phyloP scores from a whole-genome alignment of 2,888 invertebrate species.

The Allygus modestus region DNA sequence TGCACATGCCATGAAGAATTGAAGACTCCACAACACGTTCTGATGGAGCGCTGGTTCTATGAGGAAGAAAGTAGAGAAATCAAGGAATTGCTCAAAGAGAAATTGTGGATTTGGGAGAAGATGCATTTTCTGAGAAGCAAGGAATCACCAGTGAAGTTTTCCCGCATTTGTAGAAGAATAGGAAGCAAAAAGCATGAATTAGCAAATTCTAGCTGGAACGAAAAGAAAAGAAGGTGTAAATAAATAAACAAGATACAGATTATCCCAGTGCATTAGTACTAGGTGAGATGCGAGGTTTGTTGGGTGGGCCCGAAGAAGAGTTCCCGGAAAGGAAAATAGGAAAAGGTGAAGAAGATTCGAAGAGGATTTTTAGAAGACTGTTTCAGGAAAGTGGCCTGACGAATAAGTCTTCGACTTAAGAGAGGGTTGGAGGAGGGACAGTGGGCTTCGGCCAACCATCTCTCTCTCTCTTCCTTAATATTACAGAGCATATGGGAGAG shows the following conservation, averaged over 20 bases:
- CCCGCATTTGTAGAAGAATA: slow-evolving; percentile 2
- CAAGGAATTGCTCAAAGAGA: neutral
- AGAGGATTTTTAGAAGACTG: no score
- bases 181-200: slow-evolving; percentile 8
- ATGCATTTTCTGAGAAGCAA: neutral
- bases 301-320: no score
- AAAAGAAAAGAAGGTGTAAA: neutral
- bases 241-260: neutral
- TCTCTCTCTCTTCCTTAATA: no score
- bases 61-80: slow-evolving; percentile 12
- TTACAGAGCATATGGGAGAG: no score
- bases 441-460: no score
- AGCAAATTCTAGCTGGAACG: neutral
- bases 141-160: neutral
- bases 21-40: neutral
- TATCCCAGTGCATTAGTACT: neutral
- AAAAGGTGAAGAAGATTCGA: no score
- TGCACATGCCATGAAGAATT: neutral
- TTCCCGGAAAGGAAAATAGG: no score
- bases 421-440: no score
- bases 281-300: neutral
- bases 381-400: no score
- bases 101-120: neutral
- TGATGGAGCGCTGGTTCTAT: slow-evolving; percentile 10
- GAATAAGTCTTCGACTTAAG: no score